Percentiles rank a stretch among this genome's conserved stretches.
Evolutionary conservation across 2,797 vertebrate species (phyloP).

Genomic region (Sorex maritimensis): DNA sequence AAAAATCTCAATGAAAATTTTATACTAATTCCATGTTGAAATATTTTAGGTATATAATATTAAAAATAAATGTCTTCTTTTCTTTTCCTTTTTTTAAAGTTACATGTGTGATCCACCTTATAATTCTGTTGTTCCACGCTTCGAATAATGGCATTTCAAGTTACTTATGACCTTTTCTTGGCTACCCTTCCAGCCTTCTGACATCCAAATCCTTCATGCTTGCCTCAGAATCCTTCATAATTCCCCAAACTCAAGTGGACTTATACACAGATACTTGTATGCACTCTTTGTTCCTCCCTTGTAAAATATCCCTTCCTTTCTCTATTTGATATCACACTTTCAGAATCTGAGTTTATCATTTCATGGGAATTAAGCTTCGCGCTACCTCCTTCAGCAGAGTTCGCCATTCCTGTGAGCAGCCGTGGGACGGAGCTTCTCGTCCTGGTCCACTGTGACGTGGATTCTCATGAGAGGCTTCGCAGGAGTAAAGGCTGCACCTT

Average conservation of each 20-base stretch:
- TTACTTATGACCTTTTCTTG: not conserved
- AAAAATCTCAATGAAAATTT: not conserved
- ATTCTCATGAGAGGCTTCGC: too few species aligned
- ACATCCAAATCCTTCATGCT: not conserved
- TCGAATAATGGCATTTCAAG: not conserved
- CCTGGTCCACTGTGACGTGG: not conserved
- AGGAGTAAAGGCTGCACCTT: conserved; percentile 20
- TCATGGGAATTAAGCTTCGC: not conserved
- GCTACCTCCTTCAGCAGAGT: not conserved
- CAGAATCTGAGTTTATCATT: not conserved
- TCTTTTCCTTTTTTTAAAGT: conserved; percentile 36
- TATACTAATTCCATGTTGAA: conserved; percentile 39
- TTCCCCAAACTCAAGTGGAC: not conserved
- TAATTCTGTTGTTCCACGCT: not conserved
- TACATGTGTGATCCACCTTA: not conserved
- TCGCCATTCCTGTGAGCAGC: not conserved
- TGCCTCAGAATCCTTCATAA: not conserved
- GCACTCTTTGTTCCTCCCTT: conserved; percentile 29
- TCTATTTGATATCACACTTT: conserved; percentile 29
- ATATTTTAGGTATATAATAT: conserved; percentile 40
- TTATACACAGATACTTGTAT: not conserved
- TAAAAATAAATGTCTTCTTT: not conserved
- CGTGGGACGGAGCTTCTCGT: not conserved
- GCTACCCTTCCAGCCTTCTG: not conserved
- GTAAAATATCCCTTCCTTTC: conserved; percentile 30